Conservation (phyloP, 2,797 vertebrate genomes). For the Pseudochirops corinnae region DNA sequence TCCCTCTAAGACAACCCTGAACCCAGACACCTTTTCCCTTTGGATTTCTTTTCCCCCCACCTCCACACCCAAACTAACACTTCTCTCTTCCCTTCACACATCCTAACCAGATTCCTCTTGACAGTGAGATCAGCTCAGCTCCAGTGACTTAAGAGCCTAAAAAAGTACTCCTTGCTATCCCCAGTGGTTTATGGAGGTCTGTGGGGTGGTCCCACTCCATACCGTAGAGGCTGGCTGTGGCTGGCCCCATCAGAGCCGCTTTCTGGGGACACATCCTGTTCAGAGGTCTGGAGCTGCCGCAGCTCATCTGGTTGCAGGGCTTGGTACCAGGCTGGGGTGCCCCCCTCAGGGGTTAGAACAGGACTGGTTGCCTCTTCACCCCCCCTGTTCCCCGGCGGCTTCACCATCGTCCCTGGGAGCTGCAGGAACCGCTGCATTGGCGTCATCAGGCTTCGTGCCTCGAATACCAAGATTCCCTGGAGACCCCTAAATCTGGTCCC, state of each 20-base stretch:
- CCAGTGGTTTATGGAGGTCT: not conserved
- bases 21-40: not conserved
- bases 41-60: not conserved
- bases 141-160: not conserved
- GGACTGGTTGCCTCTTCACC: conserved; percentile 92
- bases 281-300: conserved; percentile 87
- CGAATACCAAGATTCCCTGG: not conserved
- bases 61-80: not conserved
- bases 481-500: not conserved
- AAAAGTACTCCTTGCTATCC: not conserved
- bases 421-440: conserved; percentile 93
- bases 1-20: not conserved
- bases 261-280: conserved; percentile 73
- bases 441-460: conserved; percentile 80
- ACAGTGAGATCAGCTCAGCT: not conserved
- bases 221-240: conserved; percentile 90
- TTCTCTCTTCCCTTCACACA: not conserved
- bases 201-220: conserved; percentile 77
- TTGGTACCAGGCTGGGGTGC: conserved; percentile 92
- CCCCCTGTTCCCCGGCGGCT: conserved; percentile 66
- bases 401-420: conserved; percentile 88
- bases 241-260: conserved; percentile 71
- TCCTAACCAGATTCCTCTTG: not conserved
- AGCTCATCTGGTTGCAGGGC: conserved; percentile 93
- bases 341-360: conserved; percentile 89